These are phyloP conservation scores for Gymnocheta viridis DNA, from an alignment of 2,888 invertebrate genomes.

Conservation along the genomic window DNA sequence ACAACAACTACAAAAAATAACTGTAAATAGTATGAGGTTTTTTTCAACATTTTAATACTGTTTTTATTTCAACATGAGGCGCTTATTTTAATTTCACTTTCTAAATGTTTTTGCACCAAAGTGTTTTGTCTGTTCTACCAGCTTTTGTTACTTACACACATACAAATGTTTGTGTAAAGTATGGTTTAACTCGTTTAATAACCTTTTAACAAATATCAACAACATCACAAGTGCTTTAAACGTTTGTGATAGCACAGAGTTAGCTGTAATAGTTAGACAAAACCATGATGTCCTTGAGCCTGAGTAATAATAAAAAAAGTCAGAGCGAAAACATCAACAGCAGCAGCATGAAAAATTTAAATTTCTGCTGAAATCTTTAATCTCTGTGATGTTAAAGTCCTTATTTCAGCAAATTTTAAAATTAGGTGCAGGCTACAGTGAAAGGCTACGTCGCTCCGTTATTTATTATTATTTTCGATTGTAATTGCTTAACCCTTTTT, in stretches of 20 bases:
- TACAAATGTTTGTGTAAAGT: conserved; percentile 23
- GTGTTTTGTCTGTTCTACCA: conserved; percentile 57
- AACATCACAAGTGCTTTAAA: conserved; percentile 34
- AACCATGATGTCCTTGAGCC: conserved; percentile 69
- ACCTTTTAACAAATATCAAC: conserved; percentile 50
- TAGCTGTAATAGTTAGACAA: conserved; percentile 58
- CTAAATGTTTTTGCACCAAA: conserved; percentile 28
- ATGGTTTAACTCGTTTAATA: conserved; percentile 68
- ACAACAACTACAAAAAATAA: conserved; percentile 37
- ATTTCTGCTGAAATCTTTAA: not conserved
- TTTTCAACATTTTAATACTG: conserved; percentile 26
- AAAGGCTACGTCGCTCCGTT: too few species aligned
- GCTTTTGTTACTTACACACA: conserved; percentile 20
- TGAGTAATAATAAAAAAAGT: conserved; percentile 47
- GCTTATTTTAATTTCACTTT: conserved; percentile 67
- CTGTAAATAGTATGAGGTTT: conserved; percentile 49
- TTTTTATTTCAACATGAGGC: conserved; percentile 57
- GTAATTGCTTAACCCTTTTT: too few species aligned
- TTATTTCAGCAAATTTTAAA: not conserved
- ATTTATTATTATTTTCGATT: too few species aligned
- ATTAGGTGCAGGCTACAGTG: not conserved
- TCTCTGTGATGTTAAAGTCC: not conserved
- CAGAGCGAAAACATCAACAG: conserved; percentile 8
- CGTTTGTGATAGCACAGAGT: conserved; percentile 8
- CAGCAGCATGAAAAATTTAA: conserved; percentile 8